A percentile compares a stretch with the other conserved stretches of the same genome.
Conservation (phyloP, 37 sponge, comb jelly and placozoan species). For the Eunapius fragilis region DNA sequence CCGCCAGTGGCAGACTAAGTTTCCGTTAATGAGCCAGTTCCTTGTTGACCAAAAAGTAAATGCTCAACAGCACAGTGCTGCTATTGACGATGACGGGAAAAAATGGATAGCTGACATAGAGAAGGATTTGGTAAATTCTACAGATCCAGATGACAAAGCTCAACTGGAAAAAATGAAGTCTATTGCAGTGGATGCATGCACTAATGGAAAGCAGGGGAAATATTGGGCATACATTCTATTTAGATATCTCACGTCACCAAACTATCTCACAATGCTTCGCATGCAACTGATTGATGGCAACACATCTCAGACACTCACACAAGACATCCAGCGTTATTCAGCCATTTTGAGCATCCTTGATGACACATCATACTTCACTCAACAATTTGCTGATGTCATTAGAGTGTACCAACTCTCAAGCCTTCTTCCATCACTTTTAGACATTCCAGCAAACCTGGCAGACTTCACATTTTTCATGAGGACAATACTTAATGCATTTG, state of each 20-base stretch:
- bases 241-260: conserved; percentile 1
- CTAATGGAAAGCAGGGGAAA: not conserved
- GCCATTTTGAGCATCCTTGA: conserved; percentile 9
- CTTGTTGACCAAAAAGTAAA: not conserved
- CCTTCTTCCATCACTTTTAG: not conserved
- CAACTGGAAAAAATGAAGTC: not conserved
- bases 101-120: not conserved
- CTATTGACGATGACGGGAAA: not conserved
- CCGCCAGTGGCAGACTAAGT: not conserved
- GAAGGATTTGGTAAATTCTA: not conserved
- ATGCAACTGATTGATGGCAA: conserved; percentile 2
- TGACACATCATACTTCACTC: not conserved
- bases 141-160: not conserved
- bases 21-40: not conserved
- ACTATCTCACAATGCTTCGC: conserved; percentile 1
- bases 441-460: not conserved
- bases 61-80: not conserved
- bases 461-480: not conserved
- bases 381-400: not conserved
- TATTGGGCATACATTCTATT: conserved; percentile 18
- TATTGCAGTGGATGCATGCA: not conserved
- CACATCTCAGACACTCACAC: not conserved
- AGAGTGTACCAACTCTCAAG: not conserved
- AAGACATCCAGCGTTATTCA: not conserved
- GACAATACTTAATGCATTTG: conserved; percentile 9